Evolutionary conservation across 37 sponge, comb jelly and placozoan genomes (phyloP), one percentile per base, ranked within the genome.

Genomic region (Cladorhizidae sp.): DNA sequence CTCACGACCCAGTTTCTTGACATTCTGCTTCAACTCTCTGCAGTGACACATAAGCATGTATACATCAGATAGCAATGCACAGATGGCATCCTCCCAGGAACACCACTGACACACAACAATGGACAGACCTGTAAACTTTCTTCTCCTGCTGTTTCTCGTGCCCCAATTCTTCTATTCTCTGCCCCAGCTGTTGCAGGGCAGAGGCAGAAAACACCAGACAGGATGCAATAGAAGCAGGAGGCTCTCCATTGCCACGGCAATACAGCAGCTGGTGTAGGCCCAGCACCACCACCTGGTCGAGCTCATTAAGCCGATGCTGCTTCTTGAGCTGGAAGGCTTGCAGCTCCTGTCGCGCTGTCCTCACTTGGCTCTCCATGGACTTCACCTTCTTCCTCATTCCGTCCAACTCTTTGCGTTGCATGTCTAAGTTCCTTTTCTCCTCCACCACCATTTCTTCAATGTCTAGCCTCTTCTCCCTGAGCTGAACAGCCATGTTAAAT

Each of bases 301-400:
- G 73, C 75, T 98, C 99, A 75, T 98, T 98, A 70, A 98, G 69
- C 50, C 89, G 79, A 79, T 93, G 93, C 82, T 96, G 99, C 64
- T 98, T 98, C 89, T 96, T 95, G 54, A 94, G 67, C 89, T 97
- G 84, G 29, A 87, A 79, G 37, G 83, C 76, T 68, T 96, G 91
- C 50, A 98, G 84, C 8, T 98, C 99, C 35, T 52, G 80, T 26
- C 80, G 81, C 11, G 99, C 97, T 41, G 80, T 79, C 82, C 96
- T 98, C 75, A 96, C 91, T 2, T 87, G 94, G 64, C 70, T 41
- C 17, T 96, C 97, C 83, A 94, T 92, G 7, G 91, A 76, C 86
- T 94, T 98, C 35, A 75, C 80, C 62, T 98, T 98, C 91, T 98
- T 98, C 78, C 81, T 85, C 63, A 92, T 38, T 3, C 85, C 72